Conservation (phyloP, 2,888 invertebrate genomes). For the Epinotia ramella region DNA sequence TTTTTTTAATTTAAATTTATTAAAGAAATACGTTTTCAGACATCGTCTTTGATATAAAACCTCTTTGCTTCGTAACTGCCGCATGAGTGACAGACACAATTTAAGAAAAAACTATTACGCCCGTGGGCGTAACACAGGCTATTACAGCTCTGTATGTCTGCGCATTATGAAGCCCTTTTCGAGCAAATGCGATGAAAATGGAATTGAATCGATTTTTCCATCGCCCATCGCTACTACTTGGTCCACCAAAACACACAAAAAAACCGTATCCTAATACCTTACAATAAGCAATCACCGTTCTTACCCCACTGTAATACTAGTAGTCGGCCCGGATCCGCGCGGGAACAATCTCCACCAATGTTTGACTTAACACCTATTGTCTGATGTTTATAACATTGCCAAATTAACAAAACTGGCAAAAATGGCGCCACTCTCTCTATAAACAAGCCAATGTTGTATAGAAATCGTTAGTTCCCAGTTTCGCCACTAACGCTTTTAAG, state of each 20-base stretch:
- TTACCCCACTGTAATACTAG: constrained; percentile 58
- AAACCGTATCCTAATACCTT: constrained; percentile 24
- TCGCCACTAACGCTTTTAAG: not conserved
- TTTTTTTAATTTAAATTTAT: too few relatives aligned
- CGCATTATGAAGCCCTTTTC: too few relatives aligned
- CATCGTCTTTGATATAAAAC: too few relatives aligned
- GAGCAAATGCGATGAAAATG: too few relatives aligned
- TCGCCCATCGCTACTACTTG: constrained; percentile 1
- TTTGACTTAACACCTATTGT: constrained; percentile 10
- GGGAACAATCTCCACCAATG: constrained; percentile 48
- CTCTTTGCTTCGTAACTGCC: too few relatives aligned
- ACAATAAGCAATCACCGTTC: constrained; percentile 63
- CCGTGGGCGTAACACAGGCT: too few relatives aligned
- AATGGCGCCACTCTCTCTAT: not conserved
- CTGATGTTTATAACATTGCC: not conserved
- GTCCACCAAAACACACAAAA: constrained; percentile 48
- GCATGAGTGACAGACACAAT: too few relatives aligned
- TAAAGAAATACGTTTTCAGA: too few relatives aligned
- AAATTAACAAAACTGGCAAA: not conserved
- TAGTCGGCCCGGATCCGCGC: constrained; percentile 53
- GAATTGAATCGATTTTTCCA: not conserved
- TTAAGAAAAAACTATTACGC: too few relatives aligned
- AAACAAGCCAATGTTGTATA: not conserved
- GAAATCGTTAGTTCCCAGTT: not conserved
- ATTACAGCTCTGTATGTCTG: too few relatives aligned